Base-by-base conservation (phyloP, 2,797 vertebrate genomes). In the Catamblyrhynchus diadema region DNA sequence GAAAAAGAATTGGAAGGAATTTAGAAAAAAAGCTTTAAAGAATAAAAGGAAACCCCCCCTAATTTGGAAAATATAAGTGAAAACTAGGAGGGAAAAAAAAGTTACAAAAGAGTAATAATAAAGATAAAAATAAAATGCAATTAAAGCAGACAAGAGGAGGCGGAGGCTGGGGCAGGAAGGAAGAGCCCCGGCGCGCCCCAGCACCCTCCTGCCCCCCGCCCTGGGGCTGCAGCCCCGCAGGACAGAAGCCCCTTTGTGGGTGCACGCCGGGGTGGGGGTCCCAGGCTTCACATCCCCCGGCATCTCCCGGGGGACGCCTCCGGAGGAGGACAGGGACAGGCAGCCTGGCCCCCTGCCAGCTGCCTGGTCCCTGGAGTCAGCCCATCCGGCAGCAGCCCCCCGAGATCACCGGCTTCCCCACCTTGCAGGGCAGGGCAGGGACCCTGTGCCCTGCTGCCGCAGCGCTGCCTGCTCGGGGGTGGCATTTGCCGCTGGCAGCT, bases 241-340 rank as follows among this genome's bases (percentile, higher is more conserved):
- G 72, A 93, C 93, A 93, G 90, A 88, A 73, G 81, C 73, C 78
- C 78, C 85, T 89, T 89, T 81, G 88, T 91, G 60, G 88, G 37
- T 21, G 25, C 64, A 11, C 37, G 64, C 57, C 0, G 1, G 53
- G 44, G 7, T 4, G 19, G 42, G 69, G 61, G 82, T 72, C 69
- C 59, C 1, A 15, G 73, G 32, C 72, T 60, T 27, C 67, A 9
- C 32, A 35, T 64, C 72, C 6, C 14, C 48, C 80, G 32, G 89
- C 71, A 39, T 50, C 41, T 72, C 81, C 75, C 16, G 0, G 50
- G 37, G 70, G 80, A 39, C 3, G 24, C 48, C 72, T 62, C 72
- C 0, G 1, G 39, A 32, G 72, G 21, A 71, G 39, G 44, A n/a
- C 0, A 2, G 73, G 51, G 69, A 69, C 1, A 2, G 7, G 18